These are phyloP conservation scores for Orientallactaga bullata DNA, from an alignment of 2,113 vertebrate genomes.

Conservation along the genomic window DNA sequence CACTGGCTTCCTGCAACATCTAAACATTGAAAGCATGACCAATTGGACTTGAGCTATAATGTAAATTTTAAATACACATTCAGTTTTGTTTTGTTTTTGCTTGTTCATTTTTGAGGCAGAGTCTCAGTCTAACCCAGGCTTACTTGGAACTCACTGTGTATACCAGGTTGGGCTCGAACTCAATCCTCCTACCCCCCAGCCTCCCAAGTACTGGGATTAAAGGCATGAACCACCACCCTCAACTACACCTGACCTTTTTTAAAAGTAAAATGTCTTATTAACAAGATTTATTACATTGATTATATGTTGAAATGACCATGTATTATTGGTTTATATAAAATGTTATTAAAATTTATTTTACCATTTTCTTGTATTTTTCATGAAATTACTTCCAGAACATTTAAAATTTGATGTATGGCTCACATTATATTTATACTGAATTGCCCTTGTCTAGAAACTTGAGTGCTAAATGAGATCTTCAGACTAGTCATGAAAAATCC, in stretches of 20 bases:
- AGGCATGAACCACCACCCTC: too few species aligned
- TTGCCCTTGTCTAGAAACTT: neutral
- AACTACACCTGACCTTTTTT: neutral
- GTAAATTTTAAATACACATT: neutral
- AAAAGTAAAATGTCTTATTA: neutral
- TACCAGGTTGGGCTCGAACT: too few species aligned
- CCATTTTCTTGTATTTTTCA: neutral
- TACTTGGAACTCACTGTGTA: too few species aligned
- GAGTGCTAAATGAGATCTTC: neutral
- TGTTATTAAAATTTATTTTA: conserved; percentile 40
- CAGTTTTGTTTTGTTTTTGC: too few species aligned
- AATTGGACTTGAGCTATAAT: neutral
- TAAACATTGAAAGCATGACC: neutral
- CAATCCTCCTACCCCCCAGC: too few species aligned
- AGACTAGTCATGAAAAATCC: conserved; percentile 8
- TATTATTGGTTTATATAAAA: neutral
- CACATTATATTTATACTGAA: neutral
- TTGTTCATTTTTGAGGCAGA: too few species aligned
- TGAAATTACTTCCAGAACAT: neutral
- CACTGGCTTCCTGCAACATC: neutral
- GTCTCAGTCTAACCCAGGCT: too few species aligned
- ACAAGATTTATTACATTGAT: neutral
- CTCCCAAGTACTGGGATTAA: too few species aligned
- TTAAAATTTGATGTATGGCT: neutral
- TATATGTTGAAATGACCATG: neutral